phyloP scores from a whole-genome alignment of 1,140 invertebrate species.

The Microplitis demolitor region DNA sequence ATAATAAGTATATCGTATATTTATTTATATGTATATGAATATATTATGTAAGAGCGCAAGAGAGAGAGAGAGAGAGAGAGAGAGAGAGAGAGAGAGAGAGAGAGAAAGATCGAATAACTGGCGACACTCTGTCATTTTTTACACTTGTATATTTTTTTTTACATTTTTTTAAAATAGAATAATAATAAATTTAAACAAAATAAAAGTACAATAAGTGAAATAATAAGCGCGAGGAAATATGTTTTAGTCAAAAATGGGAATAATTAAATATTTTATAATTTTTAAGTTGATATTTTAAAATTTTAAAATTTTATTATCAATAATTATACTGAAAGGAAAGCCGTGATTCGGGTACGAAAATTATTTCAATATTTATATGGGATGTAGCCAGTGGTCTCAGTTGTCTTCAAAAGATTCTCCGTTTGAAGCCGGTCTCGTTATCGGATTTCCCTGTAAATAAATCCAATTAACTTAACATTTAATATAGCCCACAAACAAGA shows the following conservation, averaged over 20 bases:
- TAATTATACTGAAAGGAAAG: slow-evolving; percentile 22
- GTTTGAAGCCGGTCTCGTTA: slow-evolving; percentile 24
- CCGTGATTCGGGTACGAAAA: slow-evolving; percentile 21
- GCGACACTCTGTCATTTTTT: not conserved
- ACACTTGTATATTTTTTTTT: slow-evolving; percentile 11
- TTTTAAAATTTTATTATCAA: not conserved
- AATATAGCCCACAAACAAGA: not conserved
- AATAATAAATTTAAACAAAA: not conserved
- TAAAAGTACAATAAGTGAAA: not conserved
- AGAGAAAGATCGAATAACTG: not conserved
- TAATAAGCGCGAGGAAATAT: not conserved
- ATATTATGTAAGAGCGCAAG: not conserved
- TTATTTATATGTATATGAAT: not conserved
- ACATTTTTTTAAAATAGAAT: not conserved
- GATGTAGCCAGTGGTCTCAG: slow-evolving; percentile 4
- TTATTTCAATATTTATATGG: not conserved
- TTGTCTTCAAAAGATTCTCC: slow-evolving; percentile 35
- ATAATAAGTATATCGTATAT: not conserved
- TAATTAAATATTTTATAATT: not conserved
- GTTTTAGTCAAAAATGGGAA: not conserved
- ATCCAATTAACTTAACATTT: not conserved
- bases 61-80: not conserved
- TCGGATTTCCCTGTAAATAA: slow-evolving; percentile 35
- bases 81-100: no score
- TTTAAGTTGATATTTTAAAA: not conserved